Evolutionary conservation across 2,888 invertebrate genomes (phyloP).

Genomic region (Hartigia nigra): DNA sequence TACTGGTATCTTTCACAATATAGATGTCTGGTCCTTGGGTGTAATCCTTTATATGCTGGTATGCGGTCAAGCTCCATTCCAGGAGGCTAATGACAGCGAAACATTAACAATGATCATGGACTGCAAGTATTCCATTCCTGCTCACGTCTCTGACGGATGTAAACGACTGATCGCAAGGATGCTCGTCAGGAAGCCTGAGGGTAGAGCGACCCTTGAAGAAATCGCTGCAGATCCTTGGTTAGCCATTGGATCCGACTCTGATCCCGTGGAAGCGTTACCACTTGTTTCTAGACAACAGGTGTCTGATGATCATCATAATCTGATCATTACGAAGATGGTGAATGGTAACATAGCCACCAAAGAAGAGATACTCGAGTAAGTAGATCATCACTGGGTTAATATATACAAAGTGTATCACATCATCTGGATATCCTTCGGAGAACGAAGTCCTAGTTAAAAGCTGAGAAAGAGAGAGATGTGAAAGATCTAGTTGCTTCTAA

Average conservation of each 20-base stretch:
- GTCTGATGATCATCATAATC: constrained; percentile 89
- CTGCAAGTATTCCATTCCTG: constrained; percentile 95
- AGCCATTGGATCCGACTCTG: constrained; percentile 67
- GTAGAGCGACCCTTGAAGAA: constrained; percentile 87
- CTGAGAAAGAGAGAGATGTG: background rate
- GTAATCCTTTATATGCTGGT: constrained; percentile 99
- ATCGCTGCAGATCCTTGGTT: constrained; percentile 91
- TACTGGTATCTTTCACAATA: constrained; percentile 34
- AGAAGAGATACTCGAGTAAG: constrained; percentile 91
- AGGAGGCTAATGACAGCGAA: constrained; percentile 99
- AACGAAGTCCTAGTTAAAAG: background rate
- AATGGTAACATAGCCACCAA: constrained; percentile 94
- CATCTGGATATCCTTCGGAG: background rate
- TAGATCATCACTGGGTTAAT: constrained; percentile 29
- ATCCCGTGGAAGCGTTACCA: constrained; percentile 76
- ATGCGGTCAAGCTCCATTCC: constrained; percentile 97
- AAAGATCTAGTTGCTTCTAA: background rate
- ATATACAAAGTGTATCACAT: background rate
- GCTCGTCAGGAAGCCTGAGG: constrained; percentile 93
- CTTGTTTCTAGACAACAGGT: constrained; percentile 90
- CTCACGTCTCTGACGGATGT: constrained; percentile 87
- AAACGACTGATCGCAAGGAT: constrained; percentile 90
- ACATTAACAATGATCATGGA: constrained; percentile 99
- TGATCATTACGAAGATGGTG: constrained; percentile 95
- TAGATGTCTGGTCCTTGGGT: constrained; percentile 98